Conservation (phyloP, 2,113 vertebrate genomes). For the Amphiprion percula region DNA sequence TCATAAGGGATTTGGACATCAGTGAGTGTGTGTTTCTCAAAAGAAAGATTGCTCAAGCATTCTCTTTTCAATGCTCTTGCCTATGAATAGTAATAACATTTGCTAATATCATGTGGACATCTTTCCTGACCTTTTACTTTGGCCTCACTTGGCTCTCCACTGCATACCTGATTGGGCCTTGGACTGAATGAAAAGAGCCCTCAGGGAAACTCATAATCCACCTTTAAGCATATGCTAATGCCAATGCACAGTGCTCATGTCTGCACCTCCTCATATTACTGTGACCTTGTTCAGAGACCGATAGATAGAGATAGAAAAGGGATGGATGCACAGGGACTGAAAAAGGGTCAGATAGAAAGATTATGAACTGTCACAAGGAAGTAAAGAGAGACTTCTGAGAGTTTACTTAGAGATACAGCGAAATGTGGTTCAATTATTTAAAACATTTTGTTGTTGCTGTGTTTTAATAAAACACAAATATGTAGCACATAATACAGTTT, state of each 20-base stretch:
- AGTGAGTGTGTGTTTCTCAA: conserved; percentile 5
- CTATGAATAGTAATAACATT: conserved; percentile 19
- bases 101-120: conserved; percentile 41
- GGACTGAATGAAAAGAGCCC: conserved; percentile 19
- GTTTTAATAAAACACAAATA: too few species aligned
- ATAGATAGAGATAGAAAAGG: not conserved
- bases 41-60: not conserved
- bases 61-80: not conserved
- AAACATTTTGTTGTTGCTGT: too few species aligned
- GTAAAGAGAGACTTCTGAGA: too few species aligned
- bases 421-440: too few species aligned
- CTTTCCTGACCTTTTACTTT: conserved; percentile 42
- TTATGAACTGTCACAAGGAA: not conserved
- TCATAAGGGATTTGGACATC: not conserved
- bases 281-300: conserved; percentile 30
- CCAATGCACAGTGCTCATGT: not conserved
- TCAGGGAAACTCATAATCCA: conserved; percentile 26
- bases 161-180: conserved; percentile 25
- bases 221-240: conserved; percentile 36
- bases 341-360: not conserved
- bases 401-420: too few species aligned
- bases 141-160: not conserved
- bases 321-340: not conserved
- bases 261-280: conserved; percentile 14
- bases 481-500: too few species aligned